phyloP scores from a whole-genome alignment of 2,113 vertebrate genomes.

The Barnardius zonarius region DNA sequence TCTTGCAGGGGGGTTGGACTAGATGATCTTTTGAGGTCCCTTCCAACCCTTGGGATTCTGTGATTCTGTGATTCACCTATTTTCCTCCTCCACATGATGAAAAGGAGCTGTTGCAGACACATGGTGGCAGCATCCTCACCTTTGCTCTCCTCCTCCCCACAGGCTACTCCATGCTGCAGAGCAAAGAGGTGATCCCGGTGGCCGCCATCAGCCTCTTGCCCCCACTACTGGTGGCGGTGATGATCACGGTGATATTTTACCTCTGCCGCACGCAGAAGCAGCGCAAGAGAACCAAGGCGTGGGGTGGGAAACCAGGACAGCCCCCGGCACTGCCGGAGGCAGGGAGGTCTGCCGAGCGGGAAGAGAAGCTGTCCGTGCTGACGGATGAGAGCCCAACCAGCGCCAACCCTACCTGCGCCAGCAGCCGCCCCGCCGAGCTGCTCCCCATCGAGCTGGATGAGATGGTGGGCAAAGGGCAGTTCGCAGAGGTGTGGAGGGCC shows the following conservation, averaged over 20 bases:
- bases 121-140: not conserved
- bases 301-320: conserved; percentile 71
- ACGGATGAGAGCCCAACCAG: conserved; percentile 26
- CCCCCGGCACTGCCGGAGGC: conserved; percentile 53
- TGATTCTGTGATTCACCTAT: too few relatives aligned
- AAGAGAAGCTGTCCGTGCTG: conserved; percentile 62
- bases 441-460: conserved; percentile 85
- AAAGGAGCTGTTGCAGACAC: not conserved
- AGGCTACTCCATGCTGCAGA: conserved; percentile 84
- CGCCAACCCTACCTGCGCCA: conserved; percentile 23
- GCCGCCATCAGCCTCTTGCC: conserved; percentile 87
- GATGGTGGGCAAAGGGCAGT: conserved; percentile 86
- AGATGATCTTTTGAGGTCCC: too few relatives aligned
- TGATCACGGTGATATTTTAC: conserved; percentile 79
- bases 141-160: conserved; percentile 22
- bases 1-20: too few relatives aligned
- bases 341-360: not conserved
- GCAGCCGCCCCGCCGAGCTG: conserved; percentile 67
- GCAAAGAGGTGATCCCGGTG: conserved; percentile 84
- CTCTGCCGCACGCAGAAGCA: conserved; percentile 81
- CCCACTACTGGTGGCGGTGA: conserved; percentile 78
- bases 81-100: not conserved
- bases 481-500: conserved; percentile 85
- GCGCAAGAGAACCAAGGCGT: conserved; percentile 73
- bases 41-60: too few relatives aligned